Conservation (phyloP, 2,113 vertebrate species). For the Cyanoramphus novaezelandiae region DNA sequence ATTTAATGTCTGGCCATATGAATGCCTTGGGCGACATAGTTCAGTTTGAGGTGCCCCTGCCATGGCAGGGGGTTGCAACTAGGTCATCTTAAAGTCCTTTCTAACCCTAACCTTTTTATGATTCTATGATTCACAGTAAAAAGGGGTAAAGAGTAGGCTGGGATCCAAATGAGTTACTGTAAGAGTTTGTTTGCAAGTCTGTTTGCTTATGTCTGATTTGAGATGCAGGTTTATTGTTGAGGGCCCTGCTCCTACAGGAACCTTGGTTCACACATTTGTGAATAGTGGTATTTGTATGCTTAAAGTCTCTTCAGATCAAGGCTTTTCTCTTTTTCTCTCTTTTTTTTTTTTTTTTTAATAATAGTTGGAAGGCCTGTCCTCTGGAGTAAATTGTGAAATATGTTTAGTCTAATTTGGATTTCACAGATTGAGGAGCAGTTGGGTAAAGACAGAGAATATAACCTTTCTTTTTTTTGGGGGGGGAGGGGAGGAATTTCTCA, state of each 20-base stretch:
- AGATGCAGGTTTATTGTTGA: neutral
- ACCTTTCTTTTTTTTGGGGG: rapidly evolving
- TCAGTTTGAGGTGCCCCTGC: neutral
- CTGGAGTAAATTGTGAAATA: neutral
- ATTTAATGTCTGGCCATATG: neutral
- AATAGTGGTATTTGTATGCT: neutral
- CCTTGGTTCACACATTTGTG: rapidly evolving
- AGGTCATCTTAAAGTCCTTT: neutral
- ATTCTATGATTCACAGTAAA: neutral
- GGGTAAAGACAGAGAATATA: neutral
- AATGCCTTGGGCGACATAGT: neutral
- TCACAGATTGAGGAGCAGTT: neutral
- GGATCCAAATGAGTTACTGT: neutral
- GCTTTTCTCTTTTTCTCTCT: neutral
- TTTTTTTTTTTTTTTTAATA: neutral
- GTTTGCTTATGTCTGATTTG: neutral
- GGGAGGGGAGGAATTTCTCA: no score
- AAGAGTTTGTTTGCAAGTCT: neutral
- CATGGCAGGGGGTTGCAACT: neutral
- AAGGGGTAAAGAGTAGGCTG: neutral
- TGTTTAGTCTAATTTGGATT: neutral
- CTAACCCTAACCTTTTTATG: neutral
- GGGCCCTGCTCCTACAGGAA: neutral
- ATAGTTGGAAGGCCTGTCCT: neutral
- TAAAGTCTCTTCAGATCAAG: neutral